phyloP scores from a whole-genome alignment of 1,140 invertebrate genomes.

The Portunus trituberculatus region DNA sequence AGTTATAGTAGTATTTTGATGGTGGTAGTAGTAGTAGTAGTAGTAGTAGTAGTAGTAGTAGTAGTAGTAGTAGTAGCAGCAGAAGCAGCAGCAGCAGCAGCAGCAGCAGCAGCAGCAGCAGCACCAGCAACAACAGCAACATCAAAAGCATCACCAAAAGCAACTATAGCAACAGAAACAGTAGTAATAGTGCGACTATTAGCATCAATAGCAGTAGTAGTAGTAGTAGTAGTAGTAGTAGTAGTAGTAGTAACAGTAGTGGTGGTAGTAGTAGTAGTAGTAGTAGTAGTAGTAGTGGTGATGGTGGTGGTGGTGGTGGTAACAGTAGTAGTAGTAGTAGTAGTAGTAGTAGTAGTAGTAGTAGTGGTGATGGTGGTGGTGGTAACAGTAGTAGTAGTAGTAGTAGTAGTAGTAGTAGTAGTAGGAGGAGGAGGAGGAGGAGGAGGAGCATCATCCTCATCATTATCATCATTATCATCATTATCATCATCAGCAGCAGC shows the following conservation, averaged over 20 bases:
- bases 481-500: no score
- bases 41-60: not conserved
- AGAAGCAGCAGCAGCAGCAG: not conserved
- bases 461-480: no score
- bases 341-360: not conserved
- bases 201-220: constrained; percentile 5
- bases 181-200: constrained; percentile 24
- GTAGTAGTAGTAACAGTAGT: constrained; percentile 28
- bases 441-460: no score
- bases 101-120: no score
- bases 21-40: not conserved
- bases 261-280: constrained; percentile 12
- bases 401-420: not conserved
- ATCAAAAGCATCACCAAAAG: no score
- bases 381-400: not conserved
- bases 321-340: not conserved
- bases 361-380: not conserved
- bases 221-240: constrained; percentile 11
- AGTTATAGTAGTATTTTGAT: not conserved
- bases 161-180: not conserved
- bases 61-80: not conserved
- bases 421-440: no score
- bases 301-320: not conserved
- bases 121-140: no score
- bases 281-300: constrained; percentile 15